phyloP scores from a whole-genome alignment of 2,888 invertebrate species.

The Xanthorhoe spadicearia region DNA sequence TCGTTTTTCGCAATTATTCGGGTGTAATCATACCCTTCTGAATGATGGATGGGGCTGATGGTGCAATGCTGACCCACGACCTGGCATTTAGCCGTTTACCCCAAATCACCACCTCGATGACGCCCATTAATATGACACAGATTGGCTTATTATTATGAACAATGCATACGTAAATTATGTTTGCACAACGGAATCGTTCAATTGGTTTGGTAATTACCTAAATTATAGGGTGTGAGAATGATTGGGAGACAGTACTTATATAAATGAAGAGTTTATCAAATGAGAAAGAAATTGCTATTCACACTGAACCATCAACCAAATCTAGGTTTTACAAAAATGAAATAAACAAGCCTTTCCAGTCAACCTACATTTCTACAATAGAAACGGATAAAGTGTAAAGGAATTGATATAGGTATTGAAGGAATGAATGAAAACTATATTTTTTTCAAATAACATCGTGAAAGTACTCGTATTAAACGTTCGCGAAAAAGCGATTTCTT shows the following conservation, averaged over 20 bases:
- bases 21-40: constrained; percentile 56
- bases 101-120: constrained; percentile 45
- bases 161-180: constrained; percentile 17
- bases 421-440: too few relatives aligned
- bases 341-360: too few relatives aligned
- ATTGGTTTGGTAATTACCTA: constrained; percentile 2
- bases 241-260: background rate
- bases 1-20: constrained; percentile 49
- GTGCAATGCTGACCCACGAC: constrained; percentile 32
- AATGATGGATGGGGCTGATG: constrained; percentile 55
- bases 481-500: too few relatives aligned
- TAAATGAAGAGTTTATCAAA: too few relatives aligned
- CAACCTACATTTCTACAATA: too few relatives aligned
- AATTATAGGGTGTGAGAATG: background rate
- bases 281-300: too few relatives aligned
- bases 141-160: constrained; percentile 48
- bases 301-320: too few relatives aligned
- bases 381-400: too few relatives aligned
- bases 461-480: too few relatives aligned
- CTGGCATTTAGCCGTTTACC: constrained; percentile 36
- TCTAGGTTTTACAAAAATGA: too few relatives aligned
- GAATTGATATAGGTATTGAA: too few relatives aligned
- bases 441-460: too few relatives aligned
- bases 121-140: constrained; percentile 49
- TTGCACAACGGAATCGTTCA: constrained; percentile 24